phyloP scores from a whole-genome alignment of 2,113 vertebrate species.

The Microtus pennsylvanicus region DNA sequence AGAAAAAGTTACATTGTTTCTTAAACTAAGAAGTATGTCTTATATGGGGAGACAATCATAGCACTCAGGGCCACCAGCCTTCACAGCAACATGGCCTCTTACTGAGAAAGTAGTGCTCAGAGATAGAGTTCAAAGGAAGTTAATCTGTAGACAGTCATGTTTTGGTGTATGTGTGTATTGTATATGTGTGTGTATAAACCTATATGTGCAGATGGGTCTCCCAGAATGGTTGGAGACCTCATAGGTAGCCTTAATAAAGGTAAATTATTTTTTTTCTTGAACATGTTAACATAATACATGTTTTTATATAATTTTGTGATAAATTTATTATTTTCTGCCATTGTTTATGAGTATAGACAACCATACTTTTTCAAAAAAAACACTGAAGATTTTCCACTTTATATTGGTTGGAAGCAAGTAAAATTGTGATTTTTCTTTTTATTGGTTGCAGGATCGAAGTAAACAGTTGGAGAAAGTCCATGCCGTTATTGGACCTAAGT shows the following conservation, averaged over 20 bases:
- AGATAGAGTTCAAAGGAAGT: conserved; percentile 11
- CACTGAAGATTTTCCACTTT: not conserved
- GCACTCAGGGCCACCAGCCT: not conserved
- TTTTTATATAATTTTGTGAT: conserved; percentile 35
- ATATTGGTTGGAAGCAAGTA: not conserved
- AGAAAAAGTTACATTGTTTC: conserved; percentile 36
- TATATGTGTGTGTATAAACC: not conserved
- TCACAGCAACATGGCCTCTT: conserved; percentile 19
- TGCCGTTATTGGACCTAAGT: conserved; percentile 92
- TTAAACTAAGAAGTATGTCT: conserved; percentile 42
- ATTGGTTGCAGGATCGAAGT: conserved; percentile 88
- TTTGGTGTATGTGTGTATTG: not conserved
- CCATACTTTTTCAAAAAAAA: not conserved
- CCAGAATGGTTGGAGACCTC: too few species aligned
- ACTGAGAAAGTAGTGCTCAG: not conserved
- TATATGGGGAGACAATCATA: not conserved
- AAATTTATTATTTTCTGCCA: conserved; percentile 30
- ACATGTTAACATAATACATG: not conserved
- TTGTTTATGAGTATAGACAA: not conserved
- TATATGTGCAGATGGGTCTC: not conserved
- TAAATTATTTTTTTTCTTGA: conserved; percentile 32
- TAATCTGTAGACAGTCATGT: not conserved
- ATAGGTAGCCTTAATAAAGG: not conserved
- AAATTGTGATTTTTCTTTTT: conserved; percentile 41
- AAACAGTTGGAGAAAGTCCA: conserved; percentile 89